Evolutionary conservation across 2,888 invertebrate species (phyloP), one percentile per base, ranked within the genome.

Genomic region (Drosophila paracracens): DNA sequence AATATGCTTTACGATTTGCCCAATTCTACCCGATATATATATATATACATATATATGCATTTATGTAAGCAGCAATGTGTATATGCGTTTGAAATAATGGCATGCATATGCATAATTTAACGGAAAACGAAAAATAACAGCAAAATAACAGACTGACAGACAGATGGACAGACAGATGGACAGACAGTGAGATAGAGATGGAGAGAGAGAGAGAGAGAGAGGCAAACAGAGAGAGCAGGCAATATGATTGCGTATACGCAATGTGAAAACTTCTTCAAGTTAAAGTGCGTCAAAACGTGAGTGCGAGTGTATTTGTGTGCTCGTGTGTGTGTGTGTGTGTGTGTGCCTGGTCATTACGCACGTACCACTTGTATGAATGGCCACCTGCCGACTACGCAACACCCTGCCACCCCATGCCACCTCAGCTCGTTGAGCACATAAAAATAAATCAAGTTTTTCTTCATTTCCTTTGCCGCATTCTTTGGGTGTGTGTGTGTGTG

Each of bases 391-490:
- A 38, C 13, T 63, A 40, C 54, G 54, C 21, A 2, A 31, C 25
- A 5, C 18, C 5, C 4, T 54, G 40, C 35, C 21, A 29, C 33
- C 29, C 25, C 40, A n/a, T 33, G 53, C 35, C 48, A 46, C 48
- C 67, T 58, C 57, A 76, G 71, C 62, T 78, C 73, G 88, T 72
- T 83, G 81, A 71, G 88, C 88, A 89, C 89, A 86, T 86, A 86
- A 89, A 86, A 89, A 86, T 86, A 86, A 86, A 86, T 86, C 89
- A 86, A 86, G 85, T 89, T 86, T 89, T 86, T 89, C 84, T 87
- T 86, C 82, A 88, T 85, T 85, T 85, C 89, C 87, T 88, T 77
- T 86, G 87, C 76, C 80, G 51, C 61, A 53, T 38, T 36, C 51
- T 67, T 31, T 57, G 21, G 13, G 56, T 16, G n/a, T 65, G 51